A percentile compares a stretch with the other conserved stretches of the same genome.
Evolutionary conservation across 2,797 vertebrate species (phyloP).

Genomic region (Myotis planiceps): DNA sequence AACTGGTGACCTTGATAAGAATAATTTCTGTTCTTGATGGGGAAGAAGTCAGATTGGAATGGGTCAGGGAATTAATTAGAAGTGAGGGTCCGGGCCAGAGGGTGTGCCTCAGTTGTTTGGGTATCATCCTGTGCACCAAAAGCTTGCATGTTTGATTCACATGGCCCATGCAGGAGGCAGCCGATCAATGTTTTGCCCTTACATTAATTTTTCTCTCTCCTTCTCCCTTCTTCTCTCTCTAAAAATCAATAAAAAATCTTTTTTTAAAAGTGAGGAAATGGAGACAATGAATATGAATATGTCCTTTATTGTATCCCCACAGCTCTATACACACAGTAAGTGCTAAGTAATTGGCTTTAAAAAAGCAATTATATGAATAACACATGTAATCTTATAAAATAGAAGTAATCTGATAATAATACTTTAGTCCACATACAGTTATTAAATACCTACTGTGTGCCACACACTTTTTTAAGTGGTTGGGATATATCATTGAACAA

Average conservation of each 20-base stretch:
- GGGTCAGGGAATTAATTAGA: neutral
- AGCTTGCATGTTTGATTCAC: neutral
- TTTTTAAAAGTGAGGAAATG: neutral
- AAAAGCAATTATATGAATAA: neutral
- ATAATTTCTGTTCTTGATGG: neutral
- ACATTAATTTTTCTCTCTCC: neutral
- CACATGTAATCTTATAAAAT: neutral
- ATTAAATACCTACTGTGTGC: neutral
- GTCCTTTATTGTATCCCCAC: neutral
- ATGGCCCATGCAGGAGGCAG: neutral
- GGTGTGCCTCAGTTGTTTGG: neutral
- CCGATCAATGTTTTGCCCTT: neutral
- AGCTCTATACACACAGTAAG: neutral
- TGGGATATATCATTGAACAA: neutral
- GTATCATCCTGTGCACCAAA: neutral
- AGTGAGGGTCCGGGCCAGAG: neutral
- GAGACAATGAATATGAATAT: neutral
- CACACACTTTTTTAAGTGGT: neutral
- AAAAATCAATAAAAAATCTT: neutral
- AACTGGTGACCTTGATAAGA: neutral
- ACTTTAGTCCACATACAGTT: neutral
- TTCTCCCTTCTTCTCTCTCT: neutral
- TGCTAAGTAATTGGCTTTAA: neutral
- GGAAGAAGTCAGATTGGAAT: neutral
- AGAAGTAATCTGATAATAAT: neutral